A percentile compares a stretch with the other conserved stretches of the same genome.
phyloP scores from a whole-genome alignment of 2,797 vertebrate genomes.

The Crocodylus rhombifer region DNA sequence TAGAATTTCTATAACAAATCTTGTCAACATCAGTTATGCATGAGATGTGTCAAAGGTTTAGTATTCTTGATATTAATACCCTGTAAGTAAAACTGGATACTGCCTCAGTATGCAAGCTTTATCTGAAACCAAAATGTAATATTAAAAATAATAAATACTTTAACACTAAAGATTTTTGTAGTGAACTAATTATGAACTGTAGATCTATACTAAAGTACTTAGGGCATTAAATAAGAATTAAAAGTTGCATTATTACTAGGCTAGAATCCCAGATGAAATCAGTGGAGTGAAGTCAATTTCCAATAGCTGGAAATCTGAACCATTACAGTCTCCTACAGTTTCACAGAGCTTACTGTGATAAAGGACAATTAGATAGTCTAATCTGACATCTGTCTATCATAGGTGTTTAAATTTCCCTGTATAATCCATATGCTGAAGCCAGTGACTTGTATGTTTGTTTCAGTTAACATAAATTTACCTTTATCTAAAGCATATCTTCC shows the following conservation, averaged over 20 bases:
- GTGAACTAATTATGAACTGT: not conserved
- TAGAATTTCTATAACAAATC: not conserved
- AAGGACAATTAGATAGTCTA: not conserved
- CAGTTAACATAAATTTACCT: not conserved
- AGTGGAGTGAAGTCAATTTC: not conserved
- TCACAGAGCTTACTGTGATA: not conserved
- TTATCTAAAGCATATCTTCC: not conserved
- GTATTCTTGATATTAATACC: constrained; percentile 18
- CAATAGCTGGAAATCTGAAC: not conserved
- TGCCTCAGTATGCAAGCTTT: not conserved
- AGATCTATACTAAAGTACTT: not conserved
- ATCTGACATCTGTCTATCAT: not conserved
- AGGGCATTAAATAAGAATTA: not conserved
- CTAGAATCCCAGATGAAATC: not conserved
- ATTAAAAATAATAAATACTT: not conserved
- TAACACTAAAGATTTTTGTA: constrained; percentile 10
- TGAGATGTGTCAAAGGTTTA: not conserved
- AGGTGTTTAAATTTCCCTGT: not conserved
- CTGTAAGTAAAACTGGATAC: not conserved
- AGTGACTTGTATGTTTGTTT: not conserved
- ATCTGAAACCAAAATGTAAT: not conserved
- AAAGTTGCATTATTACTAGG: not conserved
- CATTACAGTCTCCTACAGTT: not conserved
- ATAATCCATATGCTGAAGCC: not conserved
- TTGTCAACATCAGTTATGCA: not conserved